Conservation (phyloP, 2,113 vertebrate genomes). For the Orcinus orca region DNA sequence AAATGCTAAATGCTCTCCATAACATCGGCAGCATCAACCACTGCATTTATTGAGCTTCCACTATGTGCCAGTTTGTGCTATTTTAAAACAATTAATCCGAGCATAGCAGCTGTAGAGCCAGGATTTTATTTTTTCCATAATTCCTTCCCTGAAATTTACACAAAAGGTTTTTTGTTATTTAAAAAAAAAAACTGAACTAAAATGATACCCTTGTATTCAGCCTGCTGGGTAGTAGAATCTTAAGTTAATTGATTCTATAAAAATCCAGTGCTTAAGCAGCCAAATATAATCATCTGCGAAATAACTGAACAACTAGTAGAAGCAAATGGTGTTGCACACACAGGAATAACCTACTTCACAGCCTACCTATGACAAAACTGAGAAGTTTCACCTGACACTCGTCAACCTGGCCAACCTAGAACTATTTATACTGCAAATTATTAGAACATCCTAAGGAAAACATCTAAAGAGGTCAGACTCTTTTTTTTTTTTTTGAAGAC, state of each 20-base stretch:
- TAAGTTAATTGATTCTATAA: conserved; percentile 67
- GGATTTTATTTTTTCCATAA: conserved; percentile 14
- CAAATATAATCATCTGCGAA: conserved; percentile 50
- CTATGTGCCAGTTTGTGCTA: background rate
- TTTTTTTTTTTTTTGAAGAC: too few species aligned
- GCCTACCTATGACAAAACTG: background rate
- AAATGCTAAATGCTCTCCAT: background rate
- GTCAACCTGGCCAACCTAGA: background rate
- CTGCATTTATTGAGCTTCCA: background rate
- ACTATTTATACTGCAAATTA: background rate
- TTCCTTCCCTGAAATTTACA: conserved; percentile 31
- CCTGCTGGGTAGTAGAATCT: conserved; percentile 39
- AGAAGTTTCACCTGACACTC: background rate
- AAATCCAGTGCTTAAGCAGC: conserved; percentile 43
- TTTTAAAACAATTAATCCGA: conserved; percentile 31
- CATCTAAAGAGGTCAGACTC: background rate
- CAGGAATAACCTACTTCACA: background rate
- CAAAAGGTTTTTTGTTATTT: conserved; percentile 38
- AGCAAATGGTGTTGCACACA: background rate
- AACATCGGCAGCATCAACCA: background rate
- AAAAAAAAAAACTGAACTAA: conserved; percentile 17
- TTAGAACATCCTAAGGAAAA: background rate
- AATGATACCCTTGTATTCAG: conserved; percentile 45
- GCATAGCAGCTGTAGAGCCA: background rate
- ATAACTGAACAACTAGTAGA: conserved; percentile 30